Evolutionary conservation across 2,797 vertebrate genomes (phyloP).

Genomic region (Myotis vivesi): DNA sequence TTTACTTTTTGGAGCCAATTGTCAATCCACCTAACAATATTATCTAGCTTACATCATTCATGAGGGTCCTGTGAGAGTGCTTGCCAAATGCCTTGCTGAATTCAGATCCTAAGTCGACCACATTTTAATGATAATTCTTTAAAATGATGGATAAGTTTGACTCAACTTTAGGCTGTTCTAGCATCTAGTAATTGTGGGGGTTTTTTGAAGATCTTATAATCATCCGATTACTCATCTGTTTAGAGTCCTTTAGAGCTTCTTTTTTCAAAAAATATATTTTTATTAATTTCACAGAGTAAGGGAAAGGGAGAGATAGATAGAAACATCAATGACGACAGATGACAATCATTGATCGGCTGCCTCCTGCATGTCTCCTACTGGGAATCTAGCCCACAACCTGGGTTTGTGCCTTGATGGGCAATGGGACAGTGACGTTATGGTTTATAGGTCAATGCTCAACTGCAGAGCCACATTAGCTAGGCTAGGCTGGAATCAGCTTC

Average conservation of each 20-base stretch:
- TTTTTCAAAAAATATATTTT: no score
- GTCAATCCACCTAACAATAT: background rate
- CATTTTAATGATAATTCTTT: constrained; percentile 6
- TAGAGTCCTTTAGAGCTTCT: background rate
- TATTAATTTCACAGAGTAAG: no score
- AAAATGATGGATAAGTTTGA: background rate
- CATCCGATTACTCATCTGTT: background rate
- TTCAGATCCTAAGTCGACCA: background rate
- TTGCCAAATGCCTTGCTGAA: background rate
- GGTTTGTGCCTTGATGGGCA: no score
- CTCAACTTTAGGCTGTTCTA: background rate
- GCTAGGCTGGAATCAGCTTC: background rate
- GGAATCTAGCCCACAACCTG: no score
- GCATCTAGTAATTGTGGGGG: background rate
- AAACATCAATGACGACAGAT: no score
- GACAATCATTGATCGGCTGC: no score
- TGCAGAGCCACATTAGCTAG: no score
- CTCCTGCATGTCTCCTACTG: no score
- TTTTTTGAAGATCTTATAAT: background rate
- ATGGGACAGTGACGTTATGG: no score
- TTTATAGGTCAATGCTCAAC: no score
- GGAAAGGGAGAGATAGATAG: no score
- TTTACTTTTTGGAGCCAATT: background rate
- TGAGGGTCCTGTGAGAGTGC: background rate
- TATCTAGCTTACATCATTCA: background rate